Conservation (phyloP, 30 jellyfish, hydroid and myxozoan species). For the Hydractinia echinata region DNA sequence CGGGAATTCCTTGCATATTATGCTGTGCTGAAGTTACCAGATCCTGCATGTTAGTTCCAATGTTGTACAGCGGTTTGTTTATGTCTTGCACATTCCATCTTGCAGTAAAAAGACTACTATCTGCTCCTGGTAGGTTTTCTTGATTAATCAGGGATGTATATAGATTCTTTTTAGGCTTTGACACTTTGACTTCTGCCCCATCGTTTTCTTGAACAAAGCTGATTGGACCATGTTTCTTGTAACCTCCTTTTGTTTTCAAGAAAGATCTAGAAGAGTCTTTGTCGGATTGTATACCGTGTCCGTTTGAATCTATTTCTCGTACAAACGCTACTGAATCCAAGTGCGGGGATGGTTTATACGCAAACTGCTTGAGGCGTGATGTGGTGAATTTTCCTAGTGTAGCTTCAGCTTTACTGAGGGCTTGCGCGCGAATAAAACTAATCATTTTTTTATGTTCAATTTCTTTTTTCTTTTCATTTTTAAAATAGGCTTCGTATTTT, state of each 20-base stretch:
- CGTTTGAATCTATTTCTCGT: too few species aligned
- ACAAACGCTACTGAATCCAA: too few species aligned
- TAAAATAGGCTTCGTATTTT: background rate
- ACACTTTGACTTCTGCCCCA: background rate
- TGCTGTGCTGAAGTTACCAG: slow-evolving; percentile 20
- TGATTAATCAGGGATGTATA: slow-evolving; percentile 23
- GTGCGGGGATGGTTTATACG: slow-evolving; percentile 16
- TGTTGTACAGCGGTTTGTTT: slow-evolving; percentile 13
- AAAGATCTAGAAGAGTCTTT: too few species aligned
- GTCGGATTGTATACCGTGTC: too few species aligned
- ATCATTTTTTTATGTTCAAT: slow-evolving; percentile 12
- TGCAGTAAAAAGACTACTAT: slow-evolving; percentile 4
- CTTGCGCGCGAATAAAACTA: slow-evolving; percentile 20
- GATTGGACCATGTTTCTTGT: too few species aligned
- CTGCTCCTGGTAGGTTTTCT: slow-evolving; percentile 39
- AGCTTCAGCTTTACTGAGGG: slow-evolving; percentile 15
- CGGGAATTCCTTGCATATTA: slow-evolving; percentile 28
- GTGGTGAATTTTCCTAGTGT: slow-evolving; percentile 33
- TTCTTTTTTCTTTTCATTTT: background rate
- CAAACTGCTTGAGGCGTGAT: slow-evolving; percentile 20
- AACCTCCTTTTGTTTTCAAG: too few species aligned
- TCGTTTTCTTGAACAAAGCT: background rate
- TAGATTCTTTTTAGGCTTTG: background rate
- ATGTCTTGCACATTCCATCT: background rate
- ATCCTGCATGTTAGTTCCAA: slow-evolving; percentile 18